These are phyloP conservation scores for Esox niger DNA, from an alignment of 2,113 vertebrate species.

Conservation along the genomic window DNA sequence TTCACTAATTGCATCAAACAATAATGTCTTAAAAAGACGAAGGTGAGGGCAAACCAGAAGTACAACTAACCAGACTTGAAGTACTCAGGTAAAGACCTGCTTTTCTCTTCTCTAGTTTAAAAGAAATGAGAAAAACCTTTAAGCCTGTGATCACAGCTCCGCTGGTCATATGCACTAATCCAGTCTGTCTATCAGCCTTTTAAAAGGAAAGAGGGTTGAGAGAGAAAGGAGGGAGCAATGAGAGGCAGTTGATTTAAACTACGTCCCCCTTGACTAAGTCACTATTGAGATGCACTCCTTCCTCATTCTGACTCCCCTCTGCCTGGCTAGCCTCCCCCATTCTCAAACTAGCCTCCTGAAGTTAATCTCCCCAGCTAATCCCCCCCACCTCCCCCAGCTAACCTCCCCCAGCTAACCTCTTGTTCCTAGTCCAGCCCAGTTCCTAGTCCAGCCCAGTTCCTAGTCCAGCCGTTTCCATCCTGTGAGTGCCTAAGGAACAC, in stretches of 20 bases:
- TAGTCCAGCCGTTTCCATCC: too few species aligned
- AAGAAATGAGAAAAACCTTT: slow-evolving; percentile 62
- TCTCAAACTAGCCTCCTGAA: too few species aligned
- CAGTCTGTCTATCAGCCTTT: slow-evolving; percentile 98
- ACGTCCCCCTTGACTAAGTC: slow-evolving; percentile 80
- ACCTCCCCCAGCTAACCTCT: too few species aligned
- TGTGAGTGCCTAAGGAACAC: background rate
- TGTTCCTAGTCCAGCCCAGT: too few species aligned
- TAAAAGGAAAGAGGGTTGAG: slow-evolving; percentile 64
- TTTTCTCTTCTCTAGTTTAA: slow-evolving; percentile 61
- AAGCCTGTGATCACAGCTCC: slow-evolving; percentile 90
- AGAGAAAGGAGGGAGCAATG: background rate
- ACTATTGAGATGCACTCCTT: slow-evolving; percentile 76
- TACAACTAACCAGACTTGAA: background rate
- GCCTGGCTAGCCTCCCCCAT: slow-evolving; percentile 68
- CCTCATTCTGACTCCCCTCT: slow-evolving; percentile 82
- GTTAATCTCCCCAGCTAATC: too few species aligned
- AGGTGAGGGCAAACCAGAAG: too few species aligned
- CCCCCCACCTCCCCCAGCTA: too few species aligned
- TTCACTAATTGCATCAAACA: background rate
- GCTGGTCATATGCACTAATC: slow-evolving; percentile 98
- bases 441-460: too few species aligned
- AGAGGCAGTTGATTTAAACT: slow-evolving; percentile 83
- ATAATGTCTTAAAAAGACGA: too few species aligned
- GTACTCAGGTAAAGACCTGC: slow-evolving; percentile 74